Conservation (phyloP, 2,888 invertebrate genomes). For the Nymphalis urticae region DNA sequence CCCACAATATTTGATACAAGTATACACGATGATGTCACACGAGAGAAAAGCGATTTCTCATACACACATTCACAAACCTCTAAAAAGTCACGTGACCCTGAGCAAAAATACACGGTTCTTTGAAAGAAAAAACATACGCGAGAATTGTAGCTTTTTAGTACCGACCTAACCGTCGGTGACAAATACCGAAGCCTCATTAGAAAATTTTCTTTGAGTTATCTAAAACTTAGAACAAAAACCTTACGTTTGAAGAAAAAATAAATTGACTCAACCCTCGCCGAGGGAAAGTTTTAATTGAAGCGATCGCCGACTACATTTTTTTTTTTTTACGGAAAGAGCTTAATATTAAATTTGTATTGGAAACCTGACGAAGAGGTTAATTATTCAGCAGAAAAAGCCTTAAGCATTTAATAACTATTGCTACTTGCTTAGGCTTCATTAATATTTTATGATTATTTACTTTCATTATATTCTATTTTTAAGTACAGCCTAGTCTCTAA, state of each 20-base stretch:
- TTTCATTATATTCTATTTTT: too few relatives aligned
- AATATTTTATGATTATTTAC: too few relatives aligned
- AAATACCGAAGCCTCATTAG: not conserved
- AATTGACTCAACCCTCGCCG: not conserved
- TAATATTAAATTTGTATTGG: not conserved
- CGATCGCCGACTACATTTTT: not conserved
- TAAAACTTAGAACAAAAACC: not conserved
- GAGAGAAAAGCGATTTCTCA: not conserved
- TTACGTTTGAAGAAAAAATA: not conserved
- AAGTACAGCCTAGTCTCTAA: too few relatives aligned
- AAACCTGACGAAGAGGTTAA: not conserved
- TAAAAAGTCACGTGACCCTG: not conserved
- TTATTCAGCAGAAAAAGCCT: not conserved
- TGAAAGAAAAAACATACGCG: not conserved
- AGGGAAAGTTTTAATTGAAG: slow-evolving; percentile 3
- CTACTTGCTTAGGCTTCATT: too few relatives aligned
- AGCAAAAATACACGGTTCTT: not conserved
- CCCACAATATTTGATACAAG: not conserved
- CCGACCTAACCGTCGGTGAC: not conserved
- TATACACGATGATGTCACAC: not conserved
- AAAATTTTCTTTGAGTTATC: not conserved
- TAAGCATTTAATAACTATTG: too few relatives aligned
- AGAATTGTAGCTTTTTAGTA: not conserved
- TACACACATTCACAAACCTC: not conserved
- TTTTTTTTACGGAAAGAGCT: not conserved